Evolutionary conservation across 1,140 invertebrate genomes (phyloP).

Genomic region (Frieseomelitta varia): DNA sequence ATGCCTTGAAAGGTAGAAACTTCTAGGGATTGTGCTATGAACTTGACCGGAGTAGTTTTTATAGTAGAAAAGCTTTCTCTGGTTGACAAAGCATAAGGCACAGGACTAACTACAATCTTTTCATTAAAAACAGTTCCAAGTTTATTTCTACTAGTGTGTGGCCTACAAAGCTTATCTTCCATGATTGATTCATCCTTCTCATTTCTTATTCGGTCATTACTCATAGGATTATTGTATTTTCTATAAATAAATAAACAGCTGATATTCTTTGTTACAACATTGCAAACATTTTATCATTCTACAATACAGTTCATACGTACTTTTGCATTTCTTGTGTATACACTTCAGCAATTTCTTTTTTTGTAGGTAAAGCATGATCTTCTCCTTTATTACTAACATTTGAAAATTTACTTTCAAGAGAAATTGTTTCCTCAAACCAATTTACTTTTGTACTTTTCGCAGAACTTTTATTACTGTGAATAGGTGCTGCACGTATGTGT

Average conservation of each 20-base stretch:
- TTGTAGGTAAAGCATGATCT: conserved; percentile 26
- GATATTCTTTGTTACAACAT: background rate
- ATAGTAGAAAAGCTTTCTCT: conserved; percentile 79
- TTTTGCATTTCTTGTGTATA: conserved; percentile 36
- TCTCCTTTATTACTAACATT: conserved; percentile 35
- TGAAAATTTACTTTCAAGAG: conserved; percentile 47
- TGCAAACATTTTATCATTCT: background rate
- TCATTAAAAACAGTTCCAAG: conserved; percentile 79
- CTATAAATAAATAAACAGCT: conserved; percentile 38
- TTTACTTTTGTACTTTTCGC: conserved; percentile 51
- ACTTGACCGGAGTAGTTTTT: conserved; percentile 74
- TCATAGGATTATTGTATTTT: conserved; percentile 29
- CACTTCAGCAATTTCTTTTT: conserved; percentile 10
- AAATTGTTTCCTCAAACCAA: conserved; percentile 54
- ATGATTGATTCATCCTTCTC: conserved; percentile 5
- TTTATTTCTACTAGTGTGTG: conserved; percentile 69
- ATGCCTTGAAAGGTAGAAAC: conserved; percentile 68
- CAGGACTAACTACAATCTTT: conserved; percentile 79
- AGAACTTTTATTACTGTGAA: conserved; percentile 64
- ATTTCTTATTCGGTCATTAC: conserved; percentile 26
- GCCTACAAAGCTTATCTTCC: conserved; percentile 38
- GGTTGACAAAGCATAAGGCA: conserved; percentile 77
- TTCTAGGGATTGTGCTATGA: conserved; percentile 70
- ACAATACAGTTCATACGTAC: conserved; percentile 22
- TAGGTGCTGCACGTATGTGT: conserved; percentile 70